These are phyloP conservation scores for Chirona hameri DNA, from an alignment of 2,888 invertebrate species.

Conservation along the genomic window DNA sequence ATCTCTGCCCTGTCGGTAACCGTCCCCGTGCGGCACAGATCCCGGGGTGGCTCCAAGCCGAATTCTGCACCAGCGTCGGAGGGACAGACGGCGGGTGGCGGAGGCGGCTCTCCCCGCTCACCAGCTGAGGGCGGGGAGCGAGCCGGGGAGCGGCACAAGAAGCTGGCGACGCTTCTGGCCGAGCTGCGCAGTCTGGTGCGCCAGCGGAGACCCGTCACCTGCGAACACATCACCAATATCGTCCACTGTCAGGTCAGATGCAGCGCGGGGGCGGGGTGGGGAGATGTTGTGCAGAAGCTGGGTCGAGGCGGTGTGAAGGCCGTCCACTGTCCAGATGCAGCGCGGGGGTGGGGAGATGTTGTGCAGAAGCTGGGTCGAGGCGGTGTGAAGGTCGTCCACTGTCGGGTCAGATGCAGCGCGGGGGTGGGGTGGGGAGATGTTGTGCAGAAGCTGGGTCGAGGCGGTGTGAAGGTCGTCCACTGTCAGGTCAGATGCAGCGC, in stretches of 20 bases:
- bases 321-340: neutral
- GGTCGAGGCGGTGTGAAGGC: too few species aligned
- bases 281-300: too few species aligned
- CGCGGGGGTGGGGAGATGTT: neutral
- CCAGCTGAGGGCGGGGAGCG: neutral
- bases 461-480: neutral
- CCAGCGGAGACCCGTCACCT: slow-evolving; percentile 7
- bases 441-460: too few species aligned
- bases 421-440: neutral
- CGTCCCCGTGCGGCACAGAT: too few species aligned
- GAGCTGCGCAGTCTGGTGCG: neutral
- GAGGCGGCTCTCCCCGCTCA: neutral
- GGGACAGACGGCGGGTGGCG: neutral
- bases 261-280: neutral
- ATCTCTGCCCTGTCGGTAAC: too few species aligned
- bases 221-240: neutral
- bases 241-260: neutral
- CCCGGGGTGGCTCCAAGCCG: neutral
- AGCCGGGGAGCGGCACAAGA: neutral
- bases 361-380: too few species aligned
- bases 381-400: too few species aligned
- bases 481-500: neutral
- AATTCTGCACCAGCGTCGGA: neutral
- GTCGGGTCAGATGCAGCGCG: neutral
- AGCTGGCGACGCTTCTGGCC: neutral